Base-by-base conservation (phyloP, 2,888 invertebrate genomes). In the Hyposoter didymator region DNA sequence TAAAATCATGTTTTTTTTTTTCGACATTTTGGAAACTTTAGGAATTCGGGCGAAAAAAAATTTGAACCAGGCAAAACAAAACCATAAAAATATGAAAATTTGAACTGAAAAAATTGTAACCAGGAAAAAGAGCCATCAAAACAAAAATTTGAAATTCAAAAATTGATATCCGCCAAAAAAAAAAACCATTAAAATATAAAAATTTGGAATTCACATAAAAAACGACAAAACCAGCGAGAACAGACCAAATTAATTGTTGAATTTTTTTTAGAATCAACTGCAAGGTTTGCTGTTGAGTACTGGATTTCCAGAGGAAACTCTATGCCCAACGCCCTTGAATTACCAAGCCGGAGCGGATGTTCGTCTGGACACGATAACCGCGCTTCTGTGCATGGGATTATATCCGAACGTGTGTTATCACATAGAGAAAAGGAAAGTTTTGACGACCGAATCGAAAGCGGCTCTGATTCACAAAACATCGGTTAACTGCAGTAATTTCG, bases 371-470 rank as follows among this genome's bases (percentile, higher is more conserved):
- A 94, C 97, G 82, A 96, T 98, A 0, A 96, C 97, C 87, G 97
- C 97, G 0, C 95, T 99, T 78, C 95, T 99, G 91, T 97, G 97
- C 88, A 96, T 98, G 95, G 99, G 99, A 0, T 95, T 99, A 0
- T 99, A 99, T 94, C 99, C 99, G 0, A 99, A 99, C 94, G 98
- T 99, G 2, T 99, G 99, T 92, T 97, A 96, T 92, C 98, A 99
- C 93, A 98, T 98, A 93, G 99, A 99, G 85, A 99, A 99, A 93
- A 95, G 99, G 83, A 99, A 99, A 95, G 98, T 99, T 0, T 94
- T 99, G 74, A 99, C 99, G 0, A 98, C 98, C 0, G 99, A 99
- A 94, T 98, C 98, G 79, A 99, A 98, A 93, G 96, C 97, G 0
- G 99, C 99, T 0, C 95, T 99, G 1, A 97, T 99, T 86, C 99